Conservation (phyloP, 2,888 invertebrate genomes). For the Eumacrocentrus americanus region DNA sequence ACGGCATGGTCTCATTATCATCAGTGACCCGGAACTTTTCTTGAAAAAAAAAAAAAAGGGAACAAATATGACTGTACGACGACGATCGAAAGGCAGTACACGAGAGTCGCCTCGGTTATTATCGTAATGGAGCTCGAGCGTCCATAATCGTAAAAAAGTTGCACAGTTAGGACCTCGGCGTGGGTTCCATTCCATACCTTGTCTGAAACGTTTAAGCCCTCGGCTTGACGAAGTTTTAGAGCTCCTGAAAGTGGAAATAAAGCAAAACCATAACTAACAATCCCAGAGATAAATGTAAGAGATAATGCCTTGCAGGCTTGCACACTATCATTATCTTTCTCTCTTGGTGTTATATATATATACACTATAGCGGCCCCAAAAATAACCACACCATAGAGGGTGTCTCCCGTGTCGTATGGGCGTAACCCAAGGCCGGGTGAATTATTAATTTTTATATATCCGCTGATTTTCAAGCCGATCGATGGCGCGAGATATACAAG, state of each 20-base stretch:
- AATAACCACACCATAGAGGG: slow-evolving; percentile 11
- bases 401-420: slow-evolving; percentile 13
- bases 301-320: slow-evolving; percentile 41
- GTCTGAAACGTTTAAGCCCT: slow-evolving; percentile 19
- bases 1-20: no score
- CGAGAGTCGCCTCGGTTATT: slow-evolving; percentile 22
- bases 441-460: slow-evolving; percentile 39
- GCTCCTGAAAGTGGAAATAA: slow-evolving; percentile 26
- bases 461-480: slow-evolving; percentile 22
- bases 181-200: slow-evolving; percentile 14
- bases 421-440: slow-evolving; percentile 20
- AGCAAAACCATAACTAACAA: slow-evolving; percentile 40
- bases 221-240: slow-evolving; percentile 22
- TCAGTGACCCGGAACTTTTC: neutral
- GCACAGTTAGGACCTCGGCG: slow-evolving; percentile 20
- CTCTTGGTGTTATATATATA: no score
- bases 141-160: slow-evolving; percentile 29
- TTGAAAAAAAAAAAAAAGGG: neutral
- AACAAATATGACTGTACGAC: neutral
- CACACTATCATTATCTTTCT: slow-evolving; percentile 46
- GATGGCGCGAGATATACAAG: neutral
- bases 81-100: neutral
- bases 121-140: slow-evolving; percentile 25
- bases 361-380: neutral
- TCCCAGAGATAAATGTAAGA: slow-evolving; percentile 46